phyloP scores from a whole-genome alignment of 2,797 vertebrate species.

The Mastacembelus armatus region DNA sequence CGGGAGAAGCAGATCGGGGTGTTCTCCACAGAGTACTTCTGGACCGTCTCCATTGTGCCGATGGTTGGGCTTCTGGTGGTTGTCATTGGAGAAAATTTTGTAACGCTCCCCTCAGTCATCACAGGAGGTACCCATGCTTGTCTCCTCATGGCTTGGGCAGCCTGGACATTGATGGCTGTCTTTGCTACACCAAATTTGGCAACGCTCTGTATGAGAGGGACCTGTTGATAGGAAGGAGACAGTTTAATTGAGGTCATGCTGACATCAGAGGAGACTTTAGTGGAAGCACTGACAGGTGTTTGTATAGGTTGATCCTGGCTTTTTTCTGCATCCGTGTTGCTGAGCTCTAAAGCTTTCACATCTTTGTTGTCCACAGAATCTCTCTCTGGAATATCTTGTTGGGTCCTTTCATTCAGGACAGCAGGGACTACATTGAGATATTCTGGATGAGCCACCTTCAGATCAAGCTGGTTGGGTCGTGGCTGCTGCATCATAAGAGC shows the following conservation, averaged over 20 bases:
- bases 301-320: constrained; percentile 77
- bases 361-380: constrained; percentile 82
- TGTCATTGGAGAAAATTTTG: constrained; percentile 85
- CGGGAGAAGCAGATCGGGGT: constrained; percentile 95
- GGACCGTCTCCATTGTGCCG: constrained; percentile 87
- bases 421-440: constrained; percentile 65
- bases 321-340: constrained; percentile 77
- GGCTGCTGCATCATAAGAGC: constrained; percentile 85
- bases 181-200: constrained; percentile 78
- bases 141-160: constrained; percentile 84
- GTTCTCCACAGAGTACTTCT: constrained; percentile 92
- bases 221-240: constrained; percentile 95
- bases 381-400: constrained; percentile 82
- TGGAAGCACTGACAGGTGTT: constrained; percentile 78
- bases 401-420: constrained; percentile 54
- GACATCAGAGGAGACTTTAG: constrained; percentile 83
- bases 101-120: constrained; percentile 85
- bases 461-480: constrained; percentile 92
- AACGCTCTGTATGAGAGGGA: constrained; percentile 88
- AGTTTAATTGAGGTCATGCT: constrained; percentile 92
- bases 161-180: constrained; percentile 80
- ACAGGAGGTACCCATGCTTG: constrained; percentile 90
- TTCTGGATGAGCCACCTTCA: constrained; percentile 84
- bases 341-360: constrained; percentile 59
- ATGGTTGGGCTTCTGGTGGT: constrained; percentile 78